Percentiles rank a stretch among this genome's conserved stretches.
phyloP scores from a whole-genome alignment of 1,140 invertebrate genomes.

The Drosophila nasuta region DNA sequence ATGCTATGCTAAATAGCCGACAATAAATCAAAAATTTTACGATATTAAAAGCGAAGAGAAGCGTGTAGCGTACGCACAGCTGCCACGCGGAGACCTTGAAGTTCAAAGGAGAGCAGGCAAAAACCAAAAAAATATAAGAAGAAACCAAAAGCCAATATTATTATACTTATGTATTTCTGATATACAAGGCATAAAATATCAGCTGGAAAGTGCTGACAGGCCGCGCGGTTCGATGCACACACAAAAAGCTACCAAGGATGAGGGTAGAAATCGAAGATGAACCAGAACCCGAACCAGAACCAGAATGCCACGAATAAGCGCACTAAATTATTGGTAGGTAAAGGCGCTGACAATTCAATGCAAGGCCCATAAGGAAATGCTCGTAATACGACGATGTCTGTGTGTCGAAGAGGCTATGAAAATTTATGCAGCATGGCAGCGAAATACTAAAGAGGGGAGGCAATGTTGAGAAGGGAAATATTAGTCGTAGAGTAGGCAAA shows the following conservation, averaged over 20 bases:
- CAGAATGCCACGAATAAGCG: slow-evolving; percentile 28
- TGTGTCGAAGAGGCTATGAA: slow-evolving; percentile 39
- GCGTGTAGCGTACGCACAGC: slow-evolving; percentile 6
- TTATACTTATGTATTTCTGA: slow-evolving; percentile 26
- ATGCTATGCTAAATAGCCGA: slow-evolving; percentile 38
- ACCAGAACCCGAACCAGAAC: slow-evolving; percentile 15
- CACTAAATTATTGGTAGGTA: slow-evolving; percentile 76
- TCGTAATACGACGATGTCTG: slow-evolving; percentile 23
- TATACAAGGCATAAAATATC: slow-evolving; percentile 57
- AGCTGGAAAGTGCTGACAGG: slow-evolving; percentile 67
- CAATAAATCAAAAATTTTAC: slow-evolving; percentile 51
- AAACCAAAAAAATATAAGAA: slow-evolving; percentile 21
- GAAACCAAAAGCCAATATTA: slow-evolving; percentile 41
- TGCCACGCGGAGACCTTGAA: slow-evolving; percentile 47
- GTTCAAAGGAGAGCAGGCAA: slow-evolving; percentile 64
- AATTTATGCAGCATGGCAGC: slow-evolving; percentile 69
- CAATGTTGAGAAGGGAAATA: background rate
- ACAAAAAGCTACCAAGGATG: slow-evolving; percentile 20
- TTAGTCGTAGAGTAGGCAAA: slow-evolving; percentile 8
- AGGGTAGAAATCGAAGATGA: slow-evolving; percentile 41
- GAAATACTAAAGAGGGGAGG: slow-evolving; percentile 7
- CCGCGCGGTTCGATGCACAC: slow-evolving; percentile 23
- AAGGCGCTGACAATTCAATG: slow-evolving; percentile 79
- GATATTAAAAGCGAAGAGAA: slow-evolving; percentile 36
- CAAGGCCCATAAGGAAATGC: slow-evolving; percentile 59